Evolutionary conservation across 1,140 invertebrate genomes (phyloP), one percentile per base, ranked within the genome.

Genomic region (Sinella curviseta): DNA sequence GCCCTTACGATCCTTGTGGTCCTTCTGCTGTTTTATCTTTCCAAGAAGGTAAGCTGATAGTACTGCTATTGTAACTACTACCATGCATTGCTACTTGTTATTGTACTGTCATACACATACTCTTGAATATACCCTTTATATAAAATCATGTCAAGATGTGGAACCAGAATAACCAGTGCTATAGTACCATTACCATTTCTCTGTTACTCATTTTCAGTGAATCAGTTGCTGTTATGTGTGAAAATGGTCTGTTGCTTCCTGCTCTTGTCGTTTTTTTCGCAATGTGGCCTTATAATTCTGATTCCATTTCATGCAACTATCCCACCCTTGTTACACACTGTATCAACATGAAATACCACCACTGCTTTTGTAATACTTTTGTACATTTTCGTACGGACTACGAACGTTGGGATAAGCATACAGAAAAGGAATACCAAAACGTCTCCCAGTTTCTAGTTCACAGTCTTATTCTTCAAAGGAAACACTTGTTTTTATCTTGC

Each of bases 1-100:
- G 65, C 65, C 65, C 65, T 70, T 30, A 70, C 65, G 65, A 70
- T 70, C 65, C 65, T 70, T 4, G 31, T 70, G 65, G 65, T 70
- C 65, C 65, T 70, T 30, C 65, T 70, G 31, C 65, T 33, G 8
- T 70, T 70, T 33, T 70, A 70, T 70, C 65, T 70, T 30, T 70
- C 65, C 12, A 70, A 70, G 65, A 31, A 70, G 65, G 65, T 70
- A 33, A 70, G 65, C 31, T 60, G 4, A 16, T 60, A 26, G 8
- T n/a, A 60, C 39, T 48, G 39, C 20, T 12, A 48, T 20, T 48
- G 20, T 20, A 48, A 48, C 8, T 48, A 48, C 20, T 48, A 48
- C 39, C 39, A 48, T 8, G 20, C 8, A 48, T 12, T 48, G 20
- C 39, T 48, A 8, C 39, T 48, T 8, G 8, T 48, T 48, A 12